Conservation (phyloP, 2,888 invertebrate genomes). For the Biston betularia region DNA sequence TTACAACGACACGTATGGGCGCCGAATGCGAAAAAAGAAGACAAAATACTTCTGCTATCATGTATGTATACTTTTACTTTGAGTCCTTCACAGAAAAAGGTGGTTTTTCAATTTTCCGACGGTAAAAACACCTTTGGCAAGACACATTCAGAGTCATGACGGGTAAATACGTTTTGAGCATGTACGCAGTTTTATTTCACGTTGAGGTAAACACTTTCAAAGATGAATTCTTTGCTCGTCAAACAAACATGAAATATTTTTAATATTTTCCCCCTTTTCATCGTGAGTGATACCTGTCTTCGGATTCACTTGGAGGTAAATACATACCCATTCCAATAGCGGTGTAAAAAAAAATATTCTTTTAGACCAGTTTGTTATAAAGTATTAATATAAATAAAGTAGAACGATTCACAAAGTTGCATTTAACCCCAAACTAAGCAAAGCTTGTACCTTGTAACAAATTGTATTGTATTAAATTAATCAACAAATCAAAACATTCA, state of each 20-base stretch:
- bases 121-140: constrained; percentile 63
- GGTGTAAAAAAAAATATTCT: constrained; percentile 20
- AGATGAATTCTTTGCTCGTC: constrained; percentile 74
- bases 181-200: constrained; percentile 76
- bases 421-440: too few relatives aligned
- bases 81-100: constrained; percentile 46
- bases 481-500: background rate
- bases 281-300: constrained; percentile 50
- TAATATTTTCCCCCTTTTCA: constrained; percentile 63
- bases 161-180: constrained; percentile 72
- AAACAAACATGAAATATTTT: constrained; percentile 73
- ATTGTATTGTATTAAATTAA: too few relatives aligned
- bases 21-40: constrained; percentile 64
- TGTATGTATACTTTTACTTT: constrained; percentile 41
- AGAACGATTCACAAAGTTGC: too few relatives aligned
- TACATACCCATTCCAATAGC: constrained; percentile 23
- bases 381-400: background rate
- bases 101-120: constrained; percentile 55
- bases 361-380: constrained; percentile 3
- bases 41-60: constrained; percentile 49
- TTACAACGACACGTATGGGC: constrained; percentile 72
- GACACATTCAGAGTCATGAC: constrained; percentile 62
- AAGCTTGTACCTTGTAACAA: too few relatives aligned
- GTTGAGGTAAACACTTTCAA: constrained; percentile 74
- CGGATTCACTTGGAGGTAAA: constrained; percentile 35